phyloP scores from a whole-genome alignment of 2,888 invertebrate species.

The Acrobasis suavella region DNA sequence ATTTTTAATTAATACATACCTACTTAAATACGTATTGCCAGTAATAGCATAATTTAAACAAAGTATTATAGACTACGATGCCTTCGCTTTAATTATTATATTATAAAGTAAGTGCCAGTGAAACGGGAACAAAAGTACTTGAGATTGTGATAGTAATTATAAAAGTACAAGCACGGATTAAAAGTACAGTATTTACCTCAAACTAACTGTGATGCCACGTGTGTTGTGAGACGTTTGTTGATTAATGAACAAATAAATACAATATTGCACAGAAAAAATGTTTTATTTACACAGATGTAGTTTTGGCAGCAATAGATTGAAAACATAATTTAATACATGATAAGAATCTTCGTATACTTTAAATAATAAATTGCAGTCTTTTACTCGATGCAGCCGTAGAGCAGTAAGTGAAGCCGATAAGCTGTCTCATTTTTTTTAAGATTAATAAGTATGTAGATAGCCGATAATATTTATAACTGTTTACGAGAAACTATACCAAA shows the following conservation, averaged over 20 bases:
- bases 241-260: slow-evolving; percentile 38
- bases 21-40: slow-evolving; percentile 21
- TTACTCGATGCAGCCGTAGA: slow-evolving; percentile 10
- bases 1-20: neutral
- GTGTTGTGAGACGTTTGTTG: slow-evolving; percentile 60
- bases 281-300: slow-evolving; percentile 16
- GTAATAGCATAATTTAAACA: slow-evolving; percentile 14
- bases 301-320: neutral
- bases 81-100: slow-evolving; percentile 46
- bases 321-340: neutral
- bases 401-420: slow-evolving; percentile 9
- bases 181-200: slow-evolving; percentile 73
- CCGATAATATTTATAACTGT: neutral
- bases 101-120: slow-evolving; percentile 48
- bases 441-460: neutral
- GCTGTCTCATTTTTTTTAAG: slow-evolving; percentile 14
- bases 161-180: slow-evolving; percentile 36
- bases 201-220: slow-evolving; percentile 71
- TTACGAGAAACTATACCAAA: neutral
- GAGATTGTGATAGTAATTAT: slow-evolving; percentile 34
- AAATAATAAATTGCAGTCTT: neutral
- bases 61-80: slow-evolving; percentile 33
- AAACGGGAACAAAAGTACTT: slow-evolving; percentile 37
- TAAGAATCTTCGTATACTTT: neutral
- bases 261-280: slow-evolving; percentile 27